A percentile compares a stretch with the other conserved stretches of the same genome.
phyloP scores from a whole-genome alignment of 1,140 invertebrate species.

The Bombus balteatus region DNA sequence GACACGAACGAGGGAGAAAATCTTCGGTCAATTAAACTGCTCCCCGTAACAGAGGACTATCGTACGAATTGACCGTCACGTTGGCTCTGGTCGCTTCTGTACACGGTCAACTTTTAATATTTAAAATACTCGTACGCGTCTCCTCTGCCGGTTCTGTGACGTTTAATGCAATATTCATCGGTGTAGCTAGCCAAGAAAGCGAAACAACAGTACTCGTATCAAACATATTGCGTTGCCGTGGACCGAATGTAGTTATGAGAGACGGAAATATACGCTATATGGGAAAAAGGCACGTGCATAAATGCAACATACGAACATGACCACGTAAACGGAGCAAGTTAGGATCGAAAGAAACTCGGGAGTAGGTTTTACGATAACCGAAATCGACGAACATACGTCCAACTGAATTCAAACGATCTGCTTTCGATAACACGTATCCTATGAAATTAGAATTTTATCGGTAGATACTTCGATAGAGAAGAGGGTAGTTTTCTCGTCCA shows the following conservation, averaged over 20 bases:
- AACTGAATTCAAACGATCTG: not conserved
- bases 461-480: not conserved
- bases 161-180: conserved; percentile 25
- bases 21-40: not conserved
- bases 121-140: not conserved
- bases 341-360: not conserved
- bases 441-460: conserved; percentile 3
- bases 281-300: no score
- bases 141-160: not conserved
- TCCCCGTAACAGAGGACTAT: not conserved
- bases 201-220: not conserved
- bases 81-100: no score
- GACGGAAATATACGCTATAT: not conserved
- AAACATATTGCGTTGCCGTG: not conserved
- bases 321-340: not conserved
- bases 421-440: not conserved
- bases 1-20: not conserved
- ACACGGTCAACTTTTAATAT: conserved; percentile 3
- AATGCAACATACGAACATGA: not conserved
- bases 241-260: not conserved
- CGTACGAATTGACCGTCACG: not conserved
- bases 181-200: not conserved
- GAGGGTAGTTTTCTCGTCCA: not conserved
- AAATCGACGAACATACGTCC: not conserved
- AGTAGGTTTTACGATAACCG: not conserved